phyloP scores from a whole-genome alignment of 2,888 invertebrate species.

The Netelia fuscicornis region DNA sequence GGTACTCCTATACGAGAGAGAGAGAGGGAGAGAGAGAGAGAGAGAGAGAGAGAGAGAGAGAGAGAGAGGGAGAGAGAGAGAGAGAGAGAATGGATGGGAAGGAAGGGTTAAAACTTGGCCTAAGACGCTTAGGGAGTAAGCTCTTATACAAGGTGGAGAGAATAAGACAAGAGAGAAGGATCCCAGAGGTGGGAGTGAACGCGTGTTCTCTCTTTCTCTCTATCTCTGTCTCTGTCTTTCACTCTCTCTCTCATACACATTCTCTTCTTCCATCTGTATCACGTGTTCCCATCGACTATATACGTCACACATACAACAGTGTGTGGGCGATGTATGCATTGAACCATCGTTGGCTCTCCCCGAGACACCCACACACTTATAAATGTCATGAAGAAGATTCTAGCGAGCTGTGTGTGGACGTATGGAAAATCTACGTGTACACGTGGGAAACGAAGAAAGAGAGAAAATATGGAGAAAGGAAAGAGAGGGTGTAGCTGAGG shows the following conservation, averaged over 20 bases:
- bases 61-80: no score
- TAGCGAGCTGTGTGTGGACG: constrained; percentile 32
- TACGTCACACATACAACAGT: constrained; percentile 24
- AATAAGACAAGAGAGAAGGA: constrained; percentile 78
- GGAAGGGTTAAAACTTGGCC: constrained; percentile 83
- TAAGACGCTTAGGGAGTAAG: constrained; percentile 84
- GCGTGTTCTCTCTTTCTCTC: constrained; percentile 31
- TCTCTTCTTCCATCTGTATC: constrained; percentile 40
- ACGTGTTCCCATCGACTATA: constrained; percentile 54
- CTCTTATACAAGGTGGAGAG: constrained; percentile 83
- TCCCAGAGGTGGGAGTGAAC: constrained; percentile 56
- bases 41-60: no score
- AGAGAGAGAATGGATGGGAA: constrained; percentile 49
- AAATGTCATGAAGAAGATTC: constrained; percentile 35
- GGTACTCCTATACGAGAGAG: constrained; percentile 40
- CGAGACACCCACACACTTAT: not conserved
- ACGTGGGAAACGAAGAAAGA: constrained; percentile 27
- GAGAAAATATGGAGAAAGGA: constrained; percentile 9
- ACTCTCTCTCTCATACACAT: constrained; percentile 63
- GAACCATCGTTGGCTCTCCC: constrained; percentile 45
- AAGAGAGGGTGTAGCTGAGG: constrained; percentile 17
- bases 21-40: not conserved
- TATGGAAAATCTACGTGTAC: constrained; percentile 27
- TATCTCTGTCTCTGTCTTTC: not conserved
- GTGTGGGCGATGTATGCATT: constrained; percentile 46